Base-by-base conservation (phyloP, 2,888 invertebrate genomes). In the Lepidocyrtinus sp. region DNA sequence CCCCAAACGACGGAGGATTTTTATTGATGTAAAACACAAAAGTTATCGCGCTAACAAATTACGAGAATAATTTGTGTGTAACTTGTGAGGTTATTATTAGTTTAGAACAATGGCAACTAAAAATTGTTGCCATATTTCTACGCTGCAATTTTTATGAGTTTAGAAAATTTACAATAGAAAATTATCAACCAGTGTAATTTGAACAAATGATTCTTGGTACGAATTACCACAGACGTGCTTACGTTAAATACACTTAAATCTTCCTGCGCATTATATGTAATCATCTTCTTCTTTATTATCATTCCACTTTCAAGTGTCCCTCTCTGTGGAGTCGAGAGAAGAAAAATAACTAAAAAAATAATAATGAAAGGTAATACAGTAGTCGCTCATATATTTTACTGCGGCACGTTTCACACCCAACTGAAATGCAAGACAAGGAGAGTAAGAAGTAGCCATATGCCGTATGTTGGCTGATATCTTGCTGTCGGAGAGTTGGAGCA, bases 331-430 rank as follows among this genome's bases (percentile, higher is more conserved):
- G 21, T 59, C 59, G 7, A n/a, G 59, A 21, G 59, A 59, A 21
- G 59, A 59, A 59, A 59, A 59, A 59, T 59, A 21, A 21, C 21
- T 22, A 64, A 50, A 70, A 22, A 65, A 26, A 74, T 24, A 36
- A 72, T 25, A 25, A 64, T 25, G 25, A 59, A 61, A 79, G 70
- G 69, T 74, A 74, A 74, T 59, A 68, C 70, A 36, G 74, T 67
- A 69, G 78, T 55, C 45, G 61, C 46, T 59, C 21, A 59, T n/a
- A 59, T 27, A 17, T 55, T 62, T 73, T 71, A 61, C 21, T 59
- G 67, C 27, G 71, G 73, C 79, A 79, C 73, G 79, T 74, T 79
- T 79, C 79, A 79, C 74, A 79, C 74, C 61, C 59, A n/a, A 50
- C 36, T 19, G 61, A 59, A 68, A 21, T 17, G 17, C 46, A 64